phyloP scores from a whole-genome alignment of 2,888 invertebrate species.

The Drosophila tripunctata region DNA sequence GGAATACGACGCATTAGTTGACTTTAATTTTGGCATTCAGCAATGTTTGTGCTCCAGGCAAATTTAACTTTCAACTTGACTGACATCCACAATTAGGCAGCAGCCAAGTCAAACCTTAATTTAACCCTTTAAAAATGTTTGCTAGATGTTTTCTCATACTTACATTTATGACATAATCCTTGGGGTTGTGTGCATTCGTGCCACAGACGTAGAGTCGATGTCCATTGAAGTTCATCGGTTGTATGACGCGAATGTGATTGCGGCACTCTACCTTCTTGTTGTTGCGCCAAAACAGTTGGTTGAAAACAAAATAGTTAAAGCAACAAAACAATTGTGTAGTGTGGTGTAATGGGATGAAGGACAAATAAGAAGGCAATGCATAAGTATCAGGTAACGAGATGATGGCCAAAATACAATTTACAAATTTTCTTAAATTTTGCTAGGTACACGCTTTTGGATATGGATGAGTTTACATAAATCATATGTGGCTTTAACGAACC shows the following conservation, averaged over 20 bases:
- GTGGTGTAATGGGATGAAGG: slow-evolving; percentile 3
- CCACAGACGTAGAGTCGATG: slow-evolving; percentile 95
- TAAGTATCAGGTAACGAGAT: slow-evolving; percentile 47
- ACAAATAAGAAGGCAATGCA: slow-evolving; percentile 45
- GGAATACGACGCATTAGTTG: slow-evolving; percentile 74
- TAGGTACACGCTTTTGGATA: slow-evolving; percentile 8
- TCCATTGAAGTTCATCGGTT: slow-evolving; percentile 94
- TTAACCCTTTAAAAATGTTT: slow-evolving; percentile 2
- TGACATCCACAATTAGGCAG: slow-evolving; percentile 66
- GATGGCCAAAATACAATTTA: slow-evolving; percentile 41
- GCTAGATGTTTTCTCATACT: slow-evolving; percentile 85
- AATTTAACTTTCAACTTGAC: slow-evolving; percentile 63
- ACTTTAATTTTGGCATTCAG: slow-evolving; percentile 69
- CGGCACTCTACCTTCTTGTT: slow-evolving; percentile 96
- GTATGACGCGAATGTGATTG: slow-evolving; percentile 96
- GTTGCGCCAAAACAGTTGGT: slow-evolving; percentile 69
- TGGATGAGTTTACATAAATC: slow-evolving; percentile 2
- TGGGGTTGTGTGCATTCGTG: slow-evolving; percentile 97
- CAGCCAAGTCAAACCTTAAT: slow-evolving; percentile 27
- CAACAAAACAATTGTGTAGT: slow-evolving; percentile 47
- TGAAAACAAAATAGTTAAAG: slow-evolving; percentile 51
- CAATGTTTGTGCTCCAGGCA: slow-evolving; percentile 18
- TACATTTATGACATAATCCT: slow-evolving; percentile 97
- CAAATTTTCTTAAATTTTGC: slow-evolving; percentile 17
- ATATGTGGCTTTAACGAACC: slow-evolving; percentile 86